Evolutionary conservation across 2,888 invertebrate genomes (phyloP), one percentile per base, ranked within the genome.

Genomic region (Cyrtodaria siliqua): DNA sequence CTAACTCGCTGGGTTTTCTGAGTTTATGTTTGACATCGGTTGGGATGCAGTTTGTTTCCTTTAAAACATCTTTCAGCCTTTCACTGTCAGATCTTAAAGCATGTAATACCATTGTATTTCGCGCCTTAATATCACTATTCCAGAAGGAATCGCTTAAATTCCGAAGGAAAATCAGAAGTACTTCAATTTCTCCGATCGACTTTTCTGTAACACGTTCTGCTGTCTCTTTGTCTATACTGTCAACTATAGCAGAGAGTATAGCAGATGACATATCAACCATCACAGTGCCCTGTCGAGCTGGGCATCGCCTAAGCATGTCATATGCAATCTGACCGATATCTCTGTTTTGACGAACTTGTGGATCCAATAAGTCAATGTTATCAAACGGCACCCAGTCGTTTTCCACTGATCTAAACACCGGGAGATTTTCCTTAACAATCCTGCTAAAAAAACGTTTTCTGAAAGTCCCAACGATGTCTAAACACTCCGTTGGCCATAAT

Each of bases 1-100:
- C 70, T 26, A 90, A 69, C 26, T 88, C 82, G 8, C 26, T 26
- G 18, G 88, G 85, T 44, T 49, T 69, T 49, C 66, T 79, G 2
- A 76, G 29, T 29, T 23, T 24, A 18, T 53, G 60, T 24, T 40
- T 29, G n/a, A 61, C 55, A 26, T 53, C 40, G 24, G 60, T 29
- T 27, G 75, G 75, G 23, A 76, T 70, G 40, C 74, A 75, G 24
- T 49, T 50, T n/a, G 38, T 40, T 24, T 61, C 53, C 8, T 40
- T 38, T n/a, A 27, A 40, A 12, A 88, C 61, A 4, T 29, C 20
- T 9, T 44, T 29, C 2, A 64, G 27, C 6, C 2, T 20, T 8
- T 16, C 8, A 33, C 47, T 55, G 20, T 56, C 29, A 20, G 29
- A 56, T 27, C 18, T 55, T 16, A 64, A 44, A 2, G 64, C 64